Base-by-base conservation (phyloP, 2,888 invertebrate species). In the Spilosoma lubricipeda region DNA sequence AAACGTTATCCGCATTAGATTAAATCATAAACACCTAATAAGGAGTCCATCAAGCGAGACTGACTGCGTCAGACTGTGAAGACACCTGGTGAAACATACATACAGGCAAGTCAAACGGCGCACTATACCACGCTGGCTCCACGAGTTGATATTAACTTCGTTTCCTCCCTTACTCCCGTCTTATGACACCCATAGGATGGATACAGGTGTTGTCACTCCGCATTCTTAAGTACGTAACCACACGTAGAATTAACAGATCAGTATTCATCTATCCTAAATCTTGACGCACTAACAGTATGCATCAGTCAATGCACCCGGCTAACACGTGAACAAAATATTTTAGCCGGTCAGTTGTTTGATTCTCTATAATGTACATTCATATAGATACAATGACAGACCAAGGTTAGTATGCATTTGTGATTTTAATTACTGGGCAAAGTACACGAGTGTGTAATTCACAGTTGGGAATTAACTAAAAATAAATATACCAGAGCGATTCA, bases 371-470 rank as follows among this genome's bases (percentile, higher is more conserved):
- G 59, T 68, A 68, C 48, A 52, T 68, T 52, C 23, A 48, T 74
- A 75, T 80, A 76, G 79, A 81, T 77, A 88, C 86, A 80, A 87
- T 82, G 85, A 79, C 85, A 84, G 73, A 80, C 85, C 87, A 87
- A 87, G 87, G 88, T 85, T 85, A 84, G 83, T 84, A 81, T 86
- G 85, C 87, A 88, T 82, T 85, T 87, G 84, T 85, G 81, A 83
- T 86, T 84, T 79, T 83, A 82, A 86, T 85, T 83, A 85, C 77
- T 65, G 78, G 39, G 52, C 83, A 75, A 80, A 77, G 77, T 80
- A 75, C 80, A 80, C 79, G 79, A 81, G 84, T 85, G 81, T 85
- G 63, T 63, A 63, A 77, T 80, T 81, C 79, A 48, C 48, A 36
- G 52, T 65, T 30, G 45, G 59, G 18, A 18, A 15, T 63, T 9